Base-by-base conservation (phyloP, 1,140 invertebrate species). In the Zophobas morio region DNA sequence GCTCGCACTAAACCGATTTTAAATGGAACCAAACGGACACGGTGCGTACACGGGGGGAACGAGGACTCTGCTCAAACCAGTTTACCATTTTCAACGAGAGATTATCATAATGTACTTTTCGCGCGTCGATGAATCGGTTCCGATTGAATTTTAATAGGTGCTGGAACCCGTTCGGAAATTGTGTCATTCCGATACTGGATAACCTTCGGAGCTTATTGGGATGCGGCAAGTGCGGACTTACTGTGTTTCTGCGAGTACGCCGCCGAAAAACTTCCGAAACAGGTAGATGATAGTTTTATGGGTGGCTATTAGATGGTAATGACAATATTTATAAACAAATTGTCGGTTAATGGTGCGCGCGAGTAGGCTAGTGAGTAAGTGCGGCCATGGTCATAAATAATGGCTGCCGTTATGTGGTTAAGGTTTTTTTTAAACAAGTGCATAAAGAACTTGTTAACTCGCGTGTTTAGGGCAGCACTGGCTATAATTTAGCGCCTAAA, bases 21-120 rank as follows among this genome's bases (percentile, higher is more conserved):
- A 76, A 80, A 81, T 75, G 74, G 77, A 56, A 51, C 75, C 75
- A 78, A 79, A 74, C 74, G 71, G 80, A 75, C 66, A 82, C 80
- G 81, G 76, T 81, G 78, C 63, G 79, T 78, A 77, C 79, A 73
- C 40, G 76, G 79, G 56, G 6, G 46, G 35, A 51, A 63, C 75
- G 57, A 75, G 74, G 78, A 73, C 66, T 53, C 78, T 81, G 53
- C 78, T 74, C 51, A 82, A 83, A 83, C 82, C 79, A 80, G 82
- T 83, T 80, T 82, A 75, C 66, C 5, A 72, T 76, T 76, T 75
- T 6, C 35, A 46, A 35, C 36, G 36, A 53, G 4, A 53, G 51
- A 66, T 66, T 66, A 66, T 66, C 60, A 47, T 57, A 51, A 51
- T 46, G 3, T 8, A 3, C 42, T 3, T 46, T 46, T 46, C 3